A percentile compares a stretch with the other conserved stretches of the same genome.
Evolutionary conservation across 2,888 invertebrate species (phyloP).

Genomic region (Trimorus sp.): DNA sequence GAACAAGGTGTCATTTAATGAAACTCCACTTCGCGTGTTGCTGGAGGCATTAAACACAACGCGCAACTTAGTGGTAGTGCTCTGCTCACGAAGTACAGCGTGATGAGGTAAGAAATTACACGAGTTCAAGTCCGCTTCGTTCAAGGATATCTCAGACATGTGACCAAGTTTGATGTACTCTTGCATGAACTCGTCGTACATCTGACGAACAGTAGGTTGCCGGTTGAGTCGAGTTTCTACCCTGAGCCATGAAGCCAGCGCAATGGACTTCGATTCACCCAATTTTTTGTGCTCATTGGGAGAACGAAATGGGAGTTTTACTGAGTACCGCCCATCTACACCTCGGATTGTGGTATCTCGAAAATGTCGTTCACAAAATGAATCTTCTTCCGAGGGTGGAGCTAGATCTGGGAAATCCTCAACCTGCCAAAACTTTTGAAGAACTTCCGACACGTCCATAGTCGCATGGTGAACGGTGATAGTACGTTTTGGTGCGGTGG

Average conservation of each 20-base stretch:
- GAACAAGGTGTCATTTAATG: too few relatives aligned
- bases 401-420: neutral
- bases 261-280: slow-evolving; percentile 9
- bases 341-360: neutral
- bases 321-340: neutral
- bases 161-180: too few relatives aligned
- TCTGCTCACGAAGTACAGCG: too few relatives aligned
- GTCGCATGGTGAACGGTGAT: neutral
- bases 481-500: neutral
- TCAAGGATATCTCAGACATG: too few relatives aligned
- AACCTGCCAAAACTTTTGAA: neutral
- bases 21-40: too few relatives aligned
- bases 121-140: too few relatives aligned
- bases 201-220: too few relatives aligned
- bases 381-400: neutral
- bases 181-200: too few relatives aligned
- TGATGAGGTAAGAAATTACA: too few relatives aligned
- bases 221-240: too few relatives aligned
- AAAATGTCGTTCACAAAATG: slow-evolving; percentile 1
- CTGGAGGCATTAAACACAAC: too few relatives aligned
- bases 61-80: too few relatives aligned
- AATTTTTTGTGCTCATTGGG: neutral
- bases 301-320: neutral
- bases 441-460: neutral
- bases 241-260: neutral